phyloP scores from a whole-genome alignment of 2,113 vertebrate species.

The Conger conger region DNA sequence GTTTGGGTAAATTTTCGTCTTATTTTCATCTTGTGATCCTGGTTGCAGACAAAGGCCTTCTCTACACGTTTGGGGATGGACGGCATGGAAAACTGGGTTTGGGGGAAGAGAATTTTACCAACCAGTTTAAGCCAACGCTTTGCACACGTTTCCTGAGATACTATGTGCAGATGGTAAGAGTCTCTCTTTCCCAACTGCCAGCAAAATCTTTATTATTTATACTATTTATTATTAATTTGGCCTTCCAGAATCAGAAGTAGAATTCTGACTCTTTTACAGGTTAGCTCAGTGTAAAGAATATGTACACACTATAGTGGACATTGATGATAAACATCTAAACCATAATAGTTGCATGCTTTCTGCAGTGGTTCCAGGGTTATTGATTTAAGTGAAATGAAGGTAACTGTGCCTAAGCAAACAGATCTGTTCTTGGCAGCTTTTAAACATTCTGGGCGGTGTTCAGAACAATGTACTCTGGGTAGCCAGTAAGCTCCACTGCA shows the following conservation, averaged over 20 bases:
- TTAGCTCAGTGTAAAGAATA: too few relatives aligned
- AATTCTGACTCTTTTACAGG: too few relatives aligned
- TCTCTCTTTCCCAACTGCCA: background rate
- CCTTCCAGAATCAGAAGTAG: background rate
- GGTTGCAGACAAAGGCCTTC: slow-evolving; percentile 73
- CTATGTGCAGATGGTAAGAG: slow-evolving; percentile 74
- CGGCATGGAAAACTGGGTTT: slow-evolving; percentile 89
- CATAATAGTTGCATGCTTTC: too few relatives aligned
- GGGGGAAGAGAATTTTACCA: slow-evolving; percentile 91
- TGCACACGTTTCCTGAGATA: slow-evolving; percentile 84
- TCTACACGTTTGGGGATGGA: slow-evolving; percentile 93
- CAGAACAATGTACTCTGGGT: background rate
- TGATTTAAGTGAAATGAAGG: too few relatives aligned
- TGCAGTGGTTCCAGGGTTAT: too few relatives aligned
- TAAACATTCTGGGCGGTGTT: background rate
- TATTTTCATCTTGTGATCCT: background rate
- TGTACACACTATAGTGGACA: too few relatives aligned
- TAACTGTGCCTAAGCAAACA: too few relatives aligned
- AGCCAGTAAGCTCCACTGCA: too few relatives aligned
- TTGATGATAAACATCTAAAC: too few relatives aligned
- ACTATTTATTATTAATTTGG: background rate
- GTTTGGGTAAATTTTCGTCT: background rate
- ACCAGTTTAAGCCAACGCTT: slow-evolving; percentile 86
- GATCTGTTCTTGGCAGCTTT: too few relatives aligned
- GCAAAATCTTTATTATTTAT: background rate